Base-by-base conservation (phyloP, 1,140 invertebrate genomes). In the Samia ricini region DNA sequence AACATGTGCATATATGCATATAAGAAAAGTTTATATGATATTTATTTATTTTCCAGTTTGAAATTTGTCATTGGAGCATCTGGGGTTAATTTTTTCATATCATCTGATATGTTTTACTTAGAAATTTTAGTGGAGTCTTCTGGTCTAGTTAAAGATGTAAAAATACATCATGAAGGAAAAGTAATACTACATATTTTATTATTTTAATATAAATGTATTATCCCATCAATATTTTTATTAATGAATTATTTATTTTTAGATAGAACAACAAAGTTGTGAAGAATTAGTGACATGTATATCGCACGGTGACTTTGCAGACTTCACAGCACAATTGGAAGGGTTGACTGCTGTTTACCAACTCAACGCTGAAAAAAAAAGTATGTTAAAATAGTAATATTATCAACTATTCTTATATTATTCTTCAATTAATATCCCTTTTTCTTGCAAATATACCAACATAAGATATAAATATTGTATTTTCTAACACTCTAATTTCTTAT, bases 41-140 rank as follows among this genome's bases (percentile, higher is more conserved):
- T 29, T 5, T 19, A 33, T 12, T 20, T 18, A 33, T 61, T 61
- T 69, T 76, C 33, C 67, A 92, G 90, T 81, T 89, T 69, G 91
- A 93, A 65, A 91, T 94, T 57, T 97, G 95, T 85, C 91, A 97
- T 74, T 68, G 94, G 94, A 60, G 92, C 91, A 76, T 92, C 93
- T 69, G 95, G 93, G 49, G 94, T 94, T 36, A 95, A 96, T 81
- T 92, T 96, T 65, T 98, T 98, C 76, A 98, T 99, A 86, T 98
- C 96, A 22, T 98, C 97, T 0, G 97, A 98, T 83, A 99, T 99
- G 97, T 99, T 99, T 88, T 98, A 97, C 84, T 93, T 99, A 67
- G 97, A 99, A 92, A 95, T 99, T 65, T 80, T 96, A 33, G 90
- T 99, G 26, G 96, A 98, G 77, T 91, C 93, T 0, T 94, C 92